These are phyloP conservation scores for Muscicapa striata DNA, from an alignment of 2,797 vertebrate genomes.

Conservation along the genomic window DNA sequence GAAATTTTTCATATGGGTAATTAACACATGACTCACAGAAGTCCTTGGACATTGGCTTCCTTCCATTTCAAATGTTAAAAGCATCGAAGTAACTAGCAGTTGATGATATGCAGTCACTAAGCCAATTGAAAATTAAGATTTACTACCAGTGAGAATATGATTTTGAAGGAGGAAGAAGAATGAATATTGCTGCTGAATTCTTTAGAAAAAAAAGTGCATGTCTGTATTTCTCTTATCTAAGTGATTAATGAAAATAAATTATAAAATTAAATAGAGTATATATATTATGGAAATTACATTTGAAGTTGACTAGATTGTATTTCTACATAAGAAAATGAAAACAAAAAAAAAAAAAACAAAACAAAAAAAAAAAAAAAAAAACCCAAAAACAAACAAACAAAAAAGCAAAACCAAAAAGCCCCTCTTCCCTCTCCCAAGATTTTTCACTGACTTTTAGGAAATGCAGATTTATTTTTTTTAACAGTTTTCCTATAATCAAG, in stretches of 20 bases:
- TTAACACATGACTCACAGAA: background rate
- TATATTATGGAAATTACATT: background rate
- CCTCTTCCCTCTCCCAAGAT: accelerated
- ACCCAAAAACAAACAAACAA: background rate
- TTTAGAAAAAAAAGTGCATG: background rate
- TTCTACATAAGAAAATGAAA: background rate
- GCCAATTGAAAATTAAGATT: background rate
- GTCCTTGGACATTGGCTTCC: background rate
- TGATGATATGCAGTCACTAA: background rate
- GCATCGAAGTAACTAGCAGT: background rate
- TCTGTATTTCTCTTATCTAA: background rate
- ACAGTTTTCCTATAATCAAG: background rate
- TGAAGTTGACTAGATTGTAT: background rate
- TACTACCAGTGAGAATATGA: background rate
- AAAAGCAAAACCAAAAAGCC: accelerated
- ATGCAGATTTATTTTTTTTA: background rate
- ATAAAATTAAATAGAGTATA: background rate
- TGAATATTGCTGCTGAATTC: background rate
- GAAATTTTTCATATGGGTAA: background rate
- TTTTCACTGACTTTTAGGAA: background rate
- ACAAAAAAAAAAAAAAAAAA: no score
- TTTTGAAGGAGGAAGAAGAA: background rate
- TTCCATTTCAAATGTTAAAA: background rate
- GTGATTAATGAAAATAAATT: background rate
- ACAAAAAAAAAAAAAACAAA: no score